A percentile compares a stretch with the other conserved stretches of the same genome.
phyloP scores from a whole-genome alignment of 2,113 vertebrate genomes.

The Eidolon helvum region DNA sequence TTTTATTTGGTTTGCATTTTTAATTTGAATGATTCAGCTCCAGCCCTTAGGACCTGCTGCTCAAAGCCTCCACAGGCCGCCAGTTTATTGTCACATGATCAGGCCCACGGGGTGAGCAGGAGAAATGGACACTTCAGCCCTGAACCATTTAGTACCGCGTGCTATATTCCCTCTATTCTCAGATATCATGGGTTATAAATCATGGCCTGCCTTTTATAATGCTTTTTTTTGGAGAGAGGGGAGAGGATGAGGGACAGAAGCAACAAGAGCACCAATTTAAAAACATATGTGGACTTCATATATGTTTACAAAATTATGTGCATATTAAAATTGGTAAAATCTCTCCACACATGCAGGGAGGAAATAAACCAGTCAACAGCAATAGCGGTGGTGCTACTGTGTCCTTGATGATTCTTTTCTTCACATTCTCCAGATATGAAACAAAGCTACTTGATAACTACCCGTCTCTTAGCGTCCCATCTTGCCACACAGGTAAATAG shows the following conservation, averaged over 20 bases:
- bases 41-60: background rate
- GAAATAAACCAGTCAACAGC: background rate
- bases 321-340: background rate
- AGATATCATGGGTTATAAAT: background rate
- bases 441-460: background rate
- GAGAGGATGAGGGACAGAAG: background rate
- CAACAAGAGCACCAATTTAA: background rate
- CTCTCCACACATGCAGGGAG: background rate
- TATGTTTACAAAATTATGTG: background rate
- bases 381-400: background rate
- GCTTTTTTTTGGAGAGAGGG: background rate
- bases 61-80: background rate
- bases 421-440: background rate
- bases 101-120: background rate
- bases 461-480: background rate
- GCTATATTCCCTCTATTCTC: background rate
- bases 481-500: background rate
- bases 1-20: slow-evolving; percentile 23
- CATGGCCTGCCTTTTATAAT: background rate
- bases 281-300: background rate
- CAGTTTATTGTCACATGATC: background rate
- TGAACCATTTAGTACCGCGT: too few relatives aligned
- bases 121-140: background rate
- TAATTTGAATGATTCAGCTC: background rate
- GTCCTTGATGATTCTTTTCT: background rate